These are phyloP conservation scores for Pissodes strobi DNA, from an alignment of 1,140 invertebrate species.

Conservation along the genomic window DNA sequence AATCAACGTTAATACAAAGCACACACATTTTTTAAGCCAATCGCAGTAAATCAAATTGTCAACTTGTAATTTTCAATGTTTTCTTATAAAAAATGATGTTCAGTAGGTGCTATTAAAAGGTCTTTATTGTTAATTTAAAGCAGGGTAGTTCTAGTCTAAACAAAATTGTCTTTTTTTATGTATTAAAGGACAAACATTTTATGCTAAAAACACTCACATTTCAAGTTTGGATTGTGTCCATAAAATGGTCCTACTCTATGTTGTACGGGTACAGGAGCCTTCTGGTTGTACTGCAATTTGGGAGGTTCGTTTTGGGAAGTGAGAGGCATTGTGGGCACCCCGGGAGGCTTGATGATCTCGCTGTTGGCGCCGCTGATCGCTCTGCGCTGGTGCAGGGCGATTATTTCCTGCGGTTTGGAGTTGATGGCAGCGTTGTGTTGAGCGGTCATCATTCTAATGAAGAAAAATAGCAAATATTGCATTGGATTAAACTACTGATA, in stretches of 20 bases:
- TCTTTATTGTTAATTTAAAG: no score
- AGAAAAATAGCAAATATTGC: background rate
- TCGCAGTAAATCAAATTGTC: no score
- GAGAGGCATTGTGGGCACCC: slow-evolving; percentile 35
- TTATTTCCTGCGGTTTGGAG: slow-evolving; percentile 54
- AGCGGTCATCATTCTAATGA: slow-evolving; percentile 72
- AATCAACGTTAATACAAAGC: no score
- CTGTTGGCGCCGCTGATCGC: slow-evolving; percentile 46
- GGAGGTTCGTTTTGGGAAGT: slow-evolving; percentile 48
- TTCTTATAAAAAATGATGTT: no score
- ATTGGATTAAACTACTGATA: background rate
- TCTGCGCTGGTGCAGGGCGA: slow-evolving; percentile 54
- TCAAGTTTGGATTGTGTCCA: slow-evolving; percentile 84
- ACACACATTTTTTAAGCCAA: no score
- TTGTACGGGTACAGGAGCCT: slow-evolving; percentile 53
- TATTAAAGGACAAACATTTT: no score
- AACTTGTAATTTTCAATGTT: no score
- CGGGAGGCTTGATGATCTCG: slow-evolving; percentile 50
- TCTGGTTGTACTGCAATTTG: slow-evolving; percentile 60
- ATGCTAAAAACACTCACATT: slow-evolving; percentile 63
- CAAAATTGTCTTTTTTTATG: no score
- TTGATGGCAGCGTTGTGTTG: slow-evolving; percentile 70
- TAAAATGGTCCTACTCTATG: slow-evolving; percentile 70
- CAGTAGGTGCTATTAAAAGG: no score
- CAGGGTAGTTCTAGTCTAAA: no score